phyloP scores from a whole-genome alignment of 2,113 vertebrate species.

The Strix uralensis region DNA sequence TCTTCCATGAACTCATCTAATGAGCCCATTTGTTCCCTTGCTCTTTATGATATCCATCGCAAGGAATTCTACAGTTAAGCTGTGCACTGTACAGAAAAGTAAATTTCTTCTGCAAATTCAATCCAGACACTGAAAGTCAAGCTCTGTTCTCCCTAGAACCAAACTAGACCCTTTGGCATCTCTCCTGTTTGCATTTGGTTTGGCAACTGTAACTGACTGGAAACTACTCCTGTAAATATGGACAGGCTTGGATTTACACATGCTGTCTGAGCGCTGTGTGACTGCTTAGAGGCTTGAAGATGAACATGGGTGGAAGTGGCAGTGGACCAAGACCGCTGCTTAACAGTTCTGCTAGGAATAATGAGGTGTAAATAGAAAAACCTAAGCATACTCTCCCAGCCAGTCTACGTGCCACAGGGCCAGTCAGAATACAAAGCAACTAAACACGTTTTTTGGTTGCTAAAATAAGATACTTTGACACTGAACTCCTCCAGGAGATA shows the following conservation, averaged over 20 bases:
- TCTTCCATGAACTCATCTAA: neutral
- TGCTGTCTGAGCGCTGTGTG: neutral
- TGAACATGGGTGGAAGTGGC: neutral
- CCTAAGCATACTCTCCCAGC: neutral
- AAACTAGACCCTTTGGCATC: neutral
- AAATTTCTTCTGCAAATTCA: neutral
- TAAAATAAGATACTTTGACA: neutral
- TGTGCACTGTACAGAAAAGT: neutral
- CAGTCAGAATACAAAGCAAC: neutral
- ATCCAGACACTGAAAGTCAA: neutral
- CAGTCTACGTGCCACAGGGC: neutral
- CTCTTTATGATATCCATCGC: neutral
- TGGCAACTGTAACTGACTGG: neutral
- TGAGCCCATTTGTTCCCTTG: neutral
- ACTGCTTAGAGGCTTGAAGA: neutral
- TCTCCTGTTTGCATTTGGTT: neutral
- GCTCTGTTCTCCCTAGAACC: neutral
- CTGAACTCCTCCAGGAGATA: neutral
- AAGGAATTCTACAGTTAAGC: neutral
- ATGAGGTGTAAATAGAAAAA: neutral
- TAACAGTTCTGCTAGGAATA: neutral
- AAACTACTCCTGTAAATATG: neutral
- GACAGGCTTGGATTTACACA: neutral
- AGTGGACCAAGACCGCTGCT: neutral
- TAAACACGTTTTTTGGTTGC: neutral